Evolutionary conservation across 2,797 vertebrate genomes (phyloP).

Genomic region (Lagorchestes hirsutus): DNA sequence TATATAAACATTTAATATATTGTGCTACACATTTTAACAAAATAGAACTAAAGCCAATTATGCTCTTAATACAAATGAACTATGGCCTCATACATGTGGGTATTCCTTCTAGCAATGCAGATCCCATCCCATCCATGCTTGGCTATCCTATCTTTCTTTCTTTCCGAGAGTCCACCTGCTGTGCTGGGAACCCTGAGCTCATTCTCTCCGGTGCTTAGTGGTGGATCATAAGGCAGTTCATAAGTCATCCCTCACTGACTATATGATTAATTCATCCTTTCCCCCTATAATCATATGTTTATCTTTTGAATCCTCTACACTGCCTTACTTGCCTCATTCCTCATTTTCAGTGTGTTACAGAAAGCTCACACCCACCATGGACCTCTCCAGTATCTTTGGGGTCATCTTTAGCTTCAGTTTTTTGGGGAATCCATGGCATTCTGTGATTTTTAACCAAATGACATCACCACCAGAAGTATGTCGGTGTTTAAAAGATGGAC

Average conservation of each 20-base stretch:
- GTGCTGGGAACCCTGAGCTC: neutral
- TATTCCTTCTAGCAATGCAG: neutral
- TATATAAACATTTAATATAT: neutral
- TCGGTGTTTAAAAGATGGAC: neutral
- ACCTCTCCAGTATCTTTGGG: neutral
- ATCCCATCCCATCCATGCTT: neutral
- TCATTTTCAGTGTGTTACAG: neutral
- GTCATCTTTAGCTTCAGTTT: neutral
- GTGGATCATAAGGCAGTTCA: neutral
- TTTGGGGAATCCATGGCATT: neutral
- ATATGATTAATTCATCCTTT: neutral
- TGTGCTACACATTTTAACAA: neutral
- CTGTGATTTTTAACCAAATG: neutral
- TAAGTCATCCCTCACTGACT: neutral
- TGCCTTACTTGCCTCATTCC: neutral
- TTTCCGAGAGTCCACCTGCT: neutral
- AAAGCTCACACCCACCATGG: neutral
- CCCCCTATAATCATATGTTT: neutral
- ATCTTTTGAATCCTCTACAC: neutral
- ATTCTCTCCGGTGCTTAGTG: neutral
- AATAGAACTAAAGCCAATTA: neutral
- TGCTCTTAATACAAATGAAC: neutral
- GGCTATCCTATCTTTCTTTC: neutral
- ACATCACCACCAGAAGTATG: neutral
- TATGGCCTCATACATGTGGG: neutral